Base-by-base conservation (phyloP, 2,113 vertebrate genomes). In the Pachycephala philippinensis region DNA sequence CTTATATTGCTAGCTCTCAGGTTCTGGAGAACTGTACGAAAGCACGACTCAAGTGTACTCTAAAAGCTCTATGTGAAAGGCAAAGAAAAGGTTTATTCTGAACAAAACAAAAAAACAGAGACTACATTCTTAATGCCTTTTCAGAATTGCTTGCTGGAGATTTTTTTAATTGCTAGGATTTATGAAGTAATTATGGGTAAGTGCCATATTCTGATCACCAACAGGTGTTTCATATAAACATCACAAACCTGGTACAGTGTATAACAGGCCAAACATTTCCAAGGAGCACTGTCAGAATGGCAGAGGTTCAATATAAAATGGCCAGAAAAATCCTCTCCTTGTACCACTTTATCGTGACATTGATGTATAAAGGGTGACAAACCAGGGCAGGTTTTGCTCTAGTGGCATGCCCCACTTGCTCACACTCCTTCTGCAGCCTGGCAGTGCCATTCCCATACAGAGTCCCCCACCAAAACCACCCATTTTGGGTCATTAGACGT, bases 331-430 rank as follows among this genome's bases (percentile, higher is more conserved):
- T 7, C 6, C n/a, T 2, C 11, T 35, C 13, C 10, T 13, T 35
- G 1, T 6, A 7, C 5, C 13, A 6, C 5, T 45, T 40, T 17
- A 35, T 33, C 20, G 2, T 4, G 9, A 7, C 6, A n/a, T 0
- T 4, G 1, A 21, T 1, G 0, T 1, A 3, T 3, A 24, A 35
- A 60, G 6, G 1, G 19, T 4, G 7, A 64, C 13, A 44, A 53
- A 45, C 3, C 0, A 1, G 7, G 6, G 11, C 1, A 28, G 2
- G 18, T 7, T 37, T 40, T 61, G 27, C 7, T 49, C 26, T 1
- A 1, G 11, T 4, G 11, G 4, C 16, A 2, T 0, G 2, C 17
- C 3, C 3, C 1, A 0, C 14, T 27, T 10, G 4, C 13, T 70
- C 42, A 13, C 49, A 14, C 16, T 27, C 21, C 1, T 30, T 37